Conservation (phyloP, 1,140 invertebrate genomes). For the Anoplolepis gracilipes region DNA sequence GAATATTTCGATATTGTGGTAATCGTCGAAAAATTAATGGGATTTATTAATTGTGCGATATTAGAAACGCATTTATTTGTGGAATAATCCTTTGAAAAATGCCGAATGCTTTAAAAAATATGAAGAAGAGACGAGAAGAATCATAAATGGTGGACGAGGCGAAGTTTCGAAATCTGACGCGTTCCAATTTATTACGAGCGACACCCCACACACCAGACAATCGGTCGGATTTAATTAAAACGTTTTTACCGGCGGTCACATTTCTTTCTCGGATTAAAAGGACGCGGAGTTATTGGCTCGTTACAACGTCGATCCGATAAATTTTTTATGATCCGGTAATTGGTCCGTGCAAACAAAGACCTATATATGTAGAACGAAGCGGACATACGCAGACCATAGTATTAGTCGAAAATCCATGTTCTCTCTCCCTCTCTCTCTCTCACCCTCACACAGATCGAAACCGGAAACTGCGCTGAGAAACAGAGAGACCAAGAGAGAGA, state of each 20-base stretch:
- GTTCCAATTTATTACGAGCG: conserved; percentile 24
- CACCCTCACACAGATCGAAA: not conserved
- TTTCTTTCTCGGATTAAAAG: not conserved
- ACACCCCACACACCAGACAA: not conserved
- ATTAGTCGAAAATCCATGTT: not conserved
- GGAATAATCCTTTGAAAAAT: conserved; percentile 36
- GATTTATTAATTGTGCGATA: conserved; percentile 40
- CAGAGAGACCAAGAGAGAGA: not conserved
- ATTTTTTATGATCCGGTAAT: conserved; percentile 44
- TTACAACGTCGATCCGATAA: conserved; percentile 31
- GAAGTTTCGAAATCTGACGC: conserved; percentile 31
- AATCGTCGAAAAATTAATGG: conserved; percentile 32
- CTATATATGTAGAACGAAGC: not conserved
- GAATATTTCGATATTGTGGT: not conserved
- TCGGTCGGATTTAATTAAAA: conserved; percentile 42
- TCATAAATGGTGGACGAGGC: not conserved
- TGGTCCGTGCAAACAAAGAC: not conserved
- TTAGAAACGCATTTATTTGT: not conserved
- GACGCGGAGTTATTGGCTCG: conserved; percentile 11
- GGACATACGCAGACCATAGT: not conserved
- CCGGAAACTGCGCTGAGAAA: not conserved
- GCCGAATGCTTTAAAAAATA: conserved; percentile 13
- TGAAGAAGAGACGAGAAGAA: not conserved
- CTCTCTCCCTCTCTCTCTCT: not conserved
- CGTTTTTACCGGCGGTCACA: not conserved